Percentiles rank a stretch among this genome's conserved stretches.
These are phyloP conservation scores for Butorides virescens DNA, from an alignment of 2,113 vertebrate species.

Conservation along the genomic window DNA sequence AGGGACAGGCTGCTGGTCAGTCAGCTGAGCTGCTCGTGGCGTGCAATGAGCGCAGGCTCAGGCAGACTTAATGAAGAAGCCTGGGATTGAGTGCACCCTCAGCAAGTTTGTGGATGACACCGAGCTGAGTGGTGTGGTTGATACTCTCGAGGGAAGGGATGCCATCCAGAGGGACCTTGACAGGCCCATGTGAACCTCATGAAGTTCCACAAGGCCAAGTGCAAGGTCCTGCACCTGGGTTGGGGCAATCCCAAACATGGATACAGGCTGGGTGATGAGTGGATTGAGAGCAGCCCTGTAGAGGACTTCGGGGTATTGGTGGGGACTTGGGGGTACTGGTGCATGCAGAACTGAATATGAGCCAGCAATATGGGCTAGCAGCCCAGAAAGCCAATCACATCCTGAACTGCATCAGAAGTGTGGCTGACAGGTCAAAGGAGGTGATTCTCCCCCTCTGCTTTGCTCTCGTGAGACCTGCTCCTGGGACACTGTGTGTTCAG, in stretches of 20 bases:
- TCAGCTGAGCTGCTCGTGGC: not conserved
- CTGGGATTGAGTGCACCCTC: too few species aligned
- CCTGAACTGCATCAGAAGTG: not conserved
- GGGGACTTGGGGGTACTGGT: not conserved
- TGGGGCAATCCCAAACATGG: not conserved
- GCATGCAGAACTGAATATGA: not conserved
- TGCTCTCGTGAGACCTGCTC: accelerated
- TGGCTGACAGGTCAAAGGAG: not conserved
- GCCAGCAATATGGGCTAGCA: accelerated
- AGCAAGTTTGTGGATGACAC: not conserved
- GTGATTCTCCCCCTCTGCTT: not conserved
- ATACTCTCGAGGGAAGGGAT: not conserved
- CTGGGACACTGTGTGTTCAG: accelerated
- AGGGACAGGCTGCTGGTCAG: not conserved
- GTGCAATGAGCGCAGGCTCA: accelerated
- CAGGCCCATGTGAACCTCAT: accelerated
- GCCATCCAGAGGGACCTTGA: not conserved
- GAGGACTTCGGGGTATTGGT: not conserved
- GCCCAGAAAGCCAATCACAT: not conserved
- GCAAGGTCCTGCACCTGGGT: not conserved
- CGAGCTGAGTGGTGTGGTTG: not conserved
- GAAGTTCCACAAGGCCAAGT: not conserved
- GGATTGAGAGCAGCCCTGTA: not conserved
- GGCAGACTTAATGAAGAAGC: not conserved
- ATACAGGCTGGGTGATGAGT: not conserved